phyloP scores from a whole-genome alignment of 2,797 vertebrate species.

The Luscinia luscinia region DNA sequence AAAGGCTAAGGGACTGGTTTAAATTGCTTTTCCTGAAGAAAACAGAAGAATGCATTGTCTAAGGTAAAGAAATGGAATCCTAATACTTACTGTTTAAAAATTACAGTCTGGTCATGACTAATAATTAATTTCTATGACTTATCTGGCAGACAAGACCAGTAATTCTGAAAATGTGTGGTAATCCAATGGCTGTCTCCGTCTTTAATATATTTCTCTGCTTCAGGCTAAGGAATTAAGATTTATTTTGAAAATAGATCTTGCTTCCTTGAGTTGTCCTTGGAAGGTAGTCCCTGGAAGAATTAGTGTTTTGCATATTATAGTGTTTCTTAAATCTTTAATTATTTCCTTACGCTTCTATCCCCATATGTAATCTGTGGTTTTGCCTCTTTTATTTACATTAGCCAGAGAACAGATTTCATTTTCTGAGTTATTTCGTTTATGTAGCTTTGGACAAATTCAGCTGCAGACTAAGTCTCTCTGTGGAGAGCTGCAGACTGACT shows the following conservation, averaged over 20 bases:
- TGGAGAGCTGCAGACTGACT: not conserved
- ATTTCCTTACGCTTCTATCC: conserved; percentile 39
- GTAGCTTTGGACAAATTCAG: conserved; percentile 36
- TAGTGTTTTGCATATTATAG: conserved; percentile 35
- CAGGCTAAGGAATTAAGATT: conserved; percentile 33
- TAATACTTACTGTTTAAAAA: not conserved
- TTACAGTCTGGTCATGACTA: not conserved
- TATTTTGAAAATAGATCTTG: conserved; percentile 51
- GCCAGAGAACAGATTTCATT: conserved; percentile 14
- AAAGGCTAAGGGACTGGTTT: not conserved
- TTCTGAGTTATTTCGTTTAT: conserved; percentile 36
- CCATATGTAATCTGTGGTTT: conserved; percentile 30
- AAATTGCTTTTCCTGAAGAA: not conserved
- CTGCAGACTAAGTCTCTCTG: not conserved
- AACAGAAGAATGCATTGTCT: not conserved
- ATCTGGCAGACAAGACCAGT: not conserved
- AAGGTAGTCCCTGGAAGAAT: conserved; percentile 58
- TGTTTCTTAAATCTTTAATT: conserved; percentile 61
- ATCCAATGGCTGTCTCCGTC: not conserved
- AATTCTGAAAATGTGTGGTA: not conserved
- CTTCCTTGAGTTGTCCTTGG: conserved; percentile 60
- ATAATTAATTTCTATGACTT: not conserved
- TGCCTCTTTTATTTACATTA: conserved; percentile 53
- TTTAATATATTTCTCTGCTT: conserved; percentile 44
- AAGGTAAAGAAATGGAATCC: not conserved